Evolutionary conservation across 2,113 vertebrate species (phyloP).

Genomic region (Tangachromis dhanisi): DNA sequence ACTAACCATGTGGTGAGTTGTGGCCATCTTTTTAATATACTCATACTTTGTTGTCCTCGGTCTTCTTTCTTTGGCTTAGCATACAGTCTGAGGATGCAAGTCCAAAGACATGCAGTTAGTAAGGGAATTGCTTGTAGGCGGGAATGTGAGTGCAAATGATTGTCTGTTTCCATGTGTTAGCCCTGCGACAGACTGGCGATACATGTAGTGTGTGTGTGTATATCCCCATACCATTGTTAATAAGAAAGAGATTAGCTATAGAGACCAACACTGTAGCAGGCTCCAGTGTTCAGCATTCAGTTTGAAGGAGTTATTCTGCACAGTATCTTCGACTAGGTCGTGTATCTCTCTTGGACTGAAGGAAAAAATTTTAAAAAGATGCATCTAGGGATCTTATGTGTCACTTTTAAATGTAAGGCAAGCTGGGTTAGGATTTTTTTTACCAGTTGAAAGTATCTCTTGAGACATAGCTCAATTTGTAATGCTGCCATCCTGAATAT

Average conservation of each 20-base stretch:
- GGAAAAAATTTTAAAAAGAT: accelerated
- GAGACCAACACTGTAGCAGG: not conserved
- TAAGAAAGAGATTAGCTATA: not conserved
- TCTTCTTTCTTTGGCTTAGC: not conserved
- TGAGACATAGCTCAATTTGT: not conserved
- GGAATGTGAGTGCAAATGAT: not conserved
- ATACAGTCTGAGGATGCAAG: not conserved
- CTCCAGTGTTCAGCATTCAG: not conserved
- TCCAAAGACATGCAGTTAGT: not conserved
- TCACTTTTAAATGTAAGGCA: not conserved
- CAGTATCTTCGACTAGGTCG: not conserved
- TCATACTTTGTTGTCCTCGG: not conserved
- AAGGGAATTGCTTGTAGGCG: not conserved
- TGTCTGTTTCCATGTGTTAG: not conserved
- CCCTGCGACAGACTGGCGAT: not conserved
- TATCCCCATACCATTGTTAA: not conserved
- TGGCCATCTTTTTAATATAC: not conserved
- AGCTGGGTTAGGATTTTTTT: not conserved
- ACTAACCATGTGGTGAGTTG: not conserved
- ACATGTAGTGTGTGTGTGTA: not conserved
- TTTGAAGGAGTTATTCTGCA: not conserved
- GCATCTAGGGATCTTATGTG: not conserved
- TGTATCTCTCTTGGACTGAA: not conserved
- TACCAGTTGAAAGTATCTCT: not conserved
- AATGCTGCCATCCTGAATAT: not conserved